Evolutionary conservation across 2,797 vertebrate genomes (phyloP), one percentile per base, ranked within the genome.

Genomic region (Brotula barbata): DNA sequence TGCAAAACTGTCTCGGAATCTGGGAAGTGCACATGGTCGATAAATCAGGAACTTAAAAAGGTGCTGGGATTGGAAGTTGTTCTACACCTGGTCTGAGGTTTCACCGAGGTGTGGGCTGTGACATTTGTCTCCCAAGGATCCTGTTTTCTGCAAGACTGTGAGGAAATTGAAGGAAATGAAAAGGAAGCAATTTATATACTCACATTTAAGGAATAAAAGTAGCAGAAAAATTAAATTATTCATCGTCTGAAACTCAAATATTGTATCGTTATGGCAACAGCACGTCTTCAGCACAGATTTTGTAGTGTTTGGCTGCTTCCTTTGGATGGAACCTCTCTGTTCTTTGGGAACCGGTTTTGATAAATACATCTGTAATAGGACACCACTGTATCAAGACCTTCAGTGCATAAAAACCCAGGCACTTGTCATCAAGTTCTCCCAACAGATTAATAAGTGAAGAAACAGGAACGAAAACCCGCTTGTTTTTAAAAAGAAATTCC

Each of bases 11-110:
- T 71, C 73, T 65, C 60, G 73, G 63, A 58, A 58, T 63, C 48
- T 47, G 44, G 64, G 71, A 84, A 69, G 75, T 75, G 84, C 83
- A 84, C 72, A 82, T 87, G 84, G 84, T 65, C 67, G 72, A 85
- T 83, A 83, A 79, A 88, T 88, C 85, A 79, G 76, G 53, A 65
- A 50, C 69, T 76, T 68, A 33, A 56, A 55, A 59, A 65, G 28
- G 53, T 80, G 71, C 82, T 71, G 74, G 66, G 63, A 71, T 70
- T 77, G 69, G 67, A 68, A 77, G 57, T 77, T 63, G 63, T 82
- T 77, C 75, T 75, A 69, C 76, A 59, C 77, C n/a, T 70, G 63
- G 46, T 78, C 71, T 61, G 81, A 33, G 80, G 49, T 86, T 80
- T 82, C 69, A 75, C 74, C 51, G 60, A 78, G 81, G 78, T 85